These are phyloP conservation scores for Enteromius mattozi DNA, from an alignment of 2,797 vertebrate genomes.

Conservation along the genomic window DNA sequence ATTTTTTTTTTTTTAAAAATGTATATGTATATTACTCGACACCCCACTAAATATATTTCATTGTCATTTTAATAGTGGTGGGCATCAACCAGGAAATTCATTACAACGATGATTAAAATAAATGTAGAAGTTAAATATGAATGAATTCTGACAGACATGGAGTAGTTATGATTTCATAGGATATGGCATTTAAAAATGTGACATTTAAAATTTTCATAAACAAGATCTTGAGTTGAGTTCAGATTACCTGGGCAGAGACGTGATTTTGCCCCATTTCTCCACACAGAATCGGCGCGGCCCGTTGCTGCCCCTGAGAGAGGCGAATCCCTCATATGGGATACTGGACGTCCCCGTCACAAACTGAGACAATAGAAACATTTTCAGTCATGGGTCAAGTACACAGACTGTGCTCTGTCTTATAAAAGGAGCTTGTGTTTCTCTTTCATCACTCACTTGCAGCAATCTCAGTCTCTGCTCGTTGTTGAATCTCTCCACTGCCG, in stretches of 20 bases:
- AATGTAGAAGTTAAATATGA: neutral
- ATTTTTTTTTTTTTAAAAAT: neutral
- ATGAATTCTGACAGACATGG: neutral
- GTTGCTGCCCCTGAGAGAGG: slow-evolving; percentile 93
- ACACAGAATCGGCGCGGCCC: slow-evolving; percentile 96
- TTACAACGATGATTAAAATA: neutral
- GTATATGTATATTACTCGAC: neutral
- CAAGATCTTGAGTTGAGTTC: neutral
- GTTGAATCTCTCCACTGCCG: slow-evolving; percentile 97
- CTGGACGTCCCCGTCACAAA: slow-evolving; percentile 98
- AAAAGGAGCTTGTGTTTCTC: neutral
- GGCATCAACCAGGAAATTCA: neutral
- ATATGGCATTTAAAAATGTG: neutral
- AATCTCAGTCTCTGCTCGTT: slow-evolving; percentile 95
- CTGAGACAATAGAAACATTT: slow-evolving; percentile 66
- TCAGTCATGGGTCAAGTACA: neutral
- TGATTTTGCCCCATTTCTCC: slow-evolving; percentile 98
- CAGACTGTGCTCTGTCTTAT: neutral
- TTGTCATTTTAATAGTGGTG: neutral
- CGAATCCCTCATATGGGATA: slow-evolving; percentile 96
- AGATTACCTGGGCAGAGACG: slow-evolving; percentile 89
- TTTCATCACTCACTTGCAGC: slow-evolving; percentile 82
- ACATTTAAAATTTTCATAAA: neutral
- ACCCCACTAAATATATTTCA: neutral
- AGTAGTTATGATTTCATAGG: neutral